These are phyloP conservation scores for Caradrina clavipalpis DNA, from an alignment of 2,888 invertebrate genomes.

Conservation along the genomic window DNA sequence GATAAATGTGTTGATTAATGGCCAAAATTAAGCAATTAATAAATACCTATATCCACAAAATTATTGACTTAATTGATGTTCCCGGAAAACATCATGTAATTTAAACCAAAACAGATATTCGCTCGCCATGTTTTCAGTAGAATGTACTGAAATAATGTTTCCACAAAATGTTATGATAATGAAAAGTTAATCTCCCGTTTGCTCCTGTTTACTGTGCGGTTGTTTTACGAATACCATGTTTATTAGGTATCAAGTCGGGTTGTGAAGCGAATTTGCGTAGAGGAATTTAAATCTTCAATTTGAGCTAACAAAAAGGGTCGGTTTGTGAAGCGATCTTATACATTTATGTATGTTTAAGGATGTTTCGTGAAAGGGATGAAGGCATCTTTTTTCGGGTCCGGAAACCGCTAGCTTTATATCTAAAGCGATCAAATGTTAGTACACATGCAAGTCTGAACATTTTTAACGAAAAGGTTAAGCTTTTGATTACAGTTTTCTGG, in stretches of 20 bases:
- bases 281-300: conserved; percentile 56
- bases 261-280: conserved; percentile 49
- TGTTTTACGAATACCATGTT: conserved; percentile 48
- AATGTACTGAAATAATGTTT: conserved; percentile 50
- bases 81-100: neutral
- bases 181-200: conserved; percentile 46
- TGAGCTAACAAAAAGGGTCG: conserved; percentile 57
- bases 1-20: conserved; percentile 17
- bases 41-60: conserved; percentile 1
- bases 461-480: conserved; percentile 27
- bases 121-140: conserved; percentile 40
- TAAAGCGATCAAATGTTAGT: conserved; percentile 52
- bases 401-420: conserved; percentile 58
- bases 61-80: conserved; percentile 22
- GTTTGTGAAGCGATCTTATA: conserved; percentile 39
- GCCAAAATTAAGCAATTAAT: conserved; percentile 23
- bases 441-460: conserved; percentile 27
- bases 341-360: conserved; percentile 47
- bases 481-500: conserved; percentile 29
- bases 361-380: conserved; percentile 56
- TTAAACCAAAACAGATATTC: conserved; percentile 23
- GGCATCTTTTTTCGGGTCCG: conserved; percentile 55
- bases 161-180: conserved; percentile 55
- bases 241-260: conserved; percentile 47
- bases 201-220: conserved; percentile 44